phyloP scores from a whole-genome alignment of 1,140 invertebrate species.

The Probaryconus sp. region DNA sequence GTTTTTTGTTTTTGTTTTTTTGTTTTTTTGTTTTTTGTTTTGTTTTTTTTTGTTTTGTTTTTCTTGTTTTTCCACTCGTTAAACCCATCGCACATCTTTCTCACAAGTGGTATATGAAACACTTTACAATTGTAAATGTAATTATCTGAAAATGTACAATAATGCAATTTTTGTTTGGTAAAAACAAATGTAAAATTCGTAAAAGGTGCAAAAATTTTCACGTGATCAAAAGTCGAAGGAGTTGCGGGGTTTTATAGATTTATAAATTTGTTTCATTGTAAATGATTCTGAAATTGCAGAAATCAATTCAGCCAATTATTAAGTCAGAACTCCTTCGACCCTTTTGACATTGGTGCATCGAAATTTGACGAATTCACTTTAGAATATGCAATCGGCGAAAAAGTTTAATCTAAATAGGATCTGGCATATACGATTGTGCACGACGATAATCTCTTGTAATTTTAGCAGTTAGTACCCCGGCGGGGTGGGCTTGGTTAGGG shows the following conservation, averaged over 20 bases:
- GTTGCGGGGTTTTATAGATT: no score
- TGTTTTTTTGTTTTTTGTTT: no score
- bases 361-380: slow-evolving; percentile 41
- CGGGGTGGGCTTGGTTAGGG: no score
- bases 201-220: slow-evolving; percentile 55
- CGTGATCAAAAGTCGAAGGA: slow-evolving; percentile 28
- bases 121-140: slow-evolving; percentile 46
- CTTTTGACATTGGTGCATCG: slow-evolving; percentile 39
- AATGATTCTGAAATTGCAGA: no score
- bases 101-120: slow-evolving; percentile 35
- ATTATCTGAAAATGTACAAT: slow-evolving; percentile 50
- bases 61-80: background rate
- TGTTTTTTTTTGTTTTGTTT: no score
- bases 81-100: background rate
- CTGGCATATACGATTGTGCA: slow-evolving; percentile 45
- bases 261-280: no score
- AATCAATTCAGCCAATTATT: no score
- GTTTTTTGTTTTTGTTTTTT: no score
- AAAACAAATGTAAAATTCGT: slow-evolving; percentile 61
- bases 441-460: slow-evolving; percentile 30
- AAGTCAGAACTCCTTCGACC: slow-evolving; percentile 18
- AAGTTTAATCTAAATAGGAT: slow-evolving; percentile 43
- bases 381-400: slow-evolving; percentile 52
- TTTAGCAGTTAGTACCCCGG: background rate
- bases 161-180: slow-evolving; percentile 57